Evolutionary conservation across 2,797 vertebrate genomes (phyloP).

Genomic region (Columba guinea): DNA sequence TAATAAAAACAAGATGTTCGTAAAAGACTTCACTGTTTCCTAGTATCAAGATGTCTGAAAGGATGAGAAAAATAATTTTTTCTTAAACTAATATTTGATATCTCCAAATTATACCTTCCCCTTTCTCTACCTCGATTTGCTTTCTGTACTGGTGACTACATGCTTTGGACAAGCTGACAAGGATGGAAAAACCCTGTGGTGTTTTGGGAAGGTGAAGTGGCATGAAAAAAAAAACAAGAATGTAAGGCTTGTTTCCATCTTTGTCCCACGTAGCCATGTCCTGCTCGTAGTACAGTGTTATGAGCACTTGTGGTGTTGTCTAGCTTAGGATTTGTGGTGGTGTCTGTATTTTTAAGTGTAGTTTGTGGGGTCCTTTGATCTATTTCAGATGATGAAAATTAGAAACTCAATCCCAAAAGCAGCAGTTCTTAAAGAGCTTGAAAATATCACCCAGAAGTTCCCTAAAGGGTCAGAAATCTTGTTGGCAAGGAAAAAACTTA

Average conservation of each 20-base stretch:
- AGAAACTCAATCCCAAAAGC: neutral
- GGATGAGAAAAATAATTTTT: neutral
- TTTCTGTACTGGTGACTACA: neutral
- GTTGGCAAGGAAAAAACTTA: neutral
- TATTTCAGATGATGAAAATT: neutral
- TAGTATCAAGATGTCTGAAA: neutral
- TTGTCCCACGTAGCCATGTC: neutral
- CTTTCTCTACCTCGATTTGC: slow-evolving; percentile 29
- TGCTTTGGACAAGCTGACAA: slow-evolving; percentile 50
- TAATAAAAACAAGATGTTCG: neutral
- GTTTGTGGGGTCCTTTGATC: neutral
- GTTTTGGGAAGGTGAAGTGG: slow-evolving; percentile 41
- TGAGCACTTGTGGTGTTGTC: neutral
- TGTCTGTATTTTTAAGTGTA: neutral
- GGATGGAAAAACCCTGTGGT: slow-evolving; percentile 21
- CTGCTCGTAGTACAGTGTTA: neutral
- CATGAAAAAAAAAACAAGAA: slow-evolving; percentile 16
- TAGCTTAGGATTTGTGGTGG: slow-evolving; percentile 25
- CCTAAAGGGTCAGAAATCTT: neutral
- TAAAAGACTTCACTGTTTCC: neutral
- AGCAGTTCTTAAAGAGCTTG: neutral
- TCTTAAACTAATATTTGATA: neutral
- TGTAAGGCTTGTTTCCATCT: slow-evolving; percentile 46
- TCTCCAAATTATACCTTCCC: neutral
- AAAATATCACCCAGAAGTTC: neutral